A percentile compares a stretch with the other conserved stretches of the same genome.
Evolutionary conservation across 1,140 invertebrate genomes (phyloP).

Genomic region (Heliothis subflexa): DNA sequence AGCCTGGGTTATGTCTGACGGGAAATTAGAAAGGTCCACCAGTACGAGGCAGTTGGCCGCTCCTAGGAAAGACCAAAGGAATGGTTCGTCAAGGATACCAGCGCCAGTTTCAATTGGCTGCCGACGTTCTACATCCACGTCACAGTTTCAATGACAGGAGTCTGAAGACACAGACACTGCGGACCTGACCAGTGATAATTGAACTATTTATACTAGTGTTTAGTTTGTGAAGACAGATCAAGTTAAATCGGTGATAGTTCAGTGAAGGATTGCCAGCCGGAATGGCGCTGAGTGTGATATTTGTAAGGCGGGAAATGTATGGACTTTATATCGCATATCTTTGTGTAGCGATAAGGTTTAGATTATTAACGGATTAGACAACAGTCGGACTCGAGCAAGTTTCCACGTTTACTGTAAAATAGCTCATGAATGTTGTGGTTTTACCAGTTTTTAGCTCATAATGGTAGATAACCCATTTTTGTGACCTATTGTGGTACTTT

Average conservation of each 20-base stretch:
- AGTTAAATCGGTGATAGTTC: conserved; percentile 34
- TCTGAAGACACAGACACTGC: conserved; percentile 47
- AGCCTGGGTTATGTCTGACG: conserved; percentile 91
- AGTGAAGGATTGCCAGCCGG: conserved; percentile 35
- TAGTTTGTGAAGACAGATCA: conserved; percentile 21
- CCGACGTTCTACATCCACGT: conserved; percentile 80
- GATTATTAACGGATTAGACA: conserved; percentile 34
- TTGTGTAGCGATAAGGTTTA: conserved; percentile 33
- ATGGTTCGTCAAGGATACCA: conserved; percentile 86
- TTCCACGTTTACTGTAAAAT: background rate
- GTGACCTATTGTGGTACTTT: background rate
- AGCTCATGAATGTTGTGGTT: background rate
- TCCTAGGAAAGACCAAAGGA: conserved; percentile 87
- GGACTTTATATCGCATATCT: conserved; percentile 28
- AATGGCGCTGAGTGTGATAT: conserved; percentile 43
- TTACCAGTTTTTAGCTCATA: background rate
- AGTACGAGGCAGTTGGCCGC: conserved; percentile 82
- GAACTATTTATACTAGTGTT: conserved; percentile 44
- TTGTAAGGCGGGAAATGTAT: conserved; percentile 16
- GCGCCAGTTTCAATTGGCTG: conserved; percentile 86
- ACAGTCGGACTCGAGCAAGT: conserved; percentile 1
- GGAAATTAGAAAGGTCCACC: conserved; percentile 87
- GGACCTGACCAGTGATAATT: conserved; percentile 39
- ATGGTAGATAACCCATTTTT: background rate
- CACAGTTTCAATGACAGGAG: conserved; percentile 78